phyloP scores from a whole-genome alignment of 2,888 invertebrate species.

The Plemyria rubiginata region DNA sequence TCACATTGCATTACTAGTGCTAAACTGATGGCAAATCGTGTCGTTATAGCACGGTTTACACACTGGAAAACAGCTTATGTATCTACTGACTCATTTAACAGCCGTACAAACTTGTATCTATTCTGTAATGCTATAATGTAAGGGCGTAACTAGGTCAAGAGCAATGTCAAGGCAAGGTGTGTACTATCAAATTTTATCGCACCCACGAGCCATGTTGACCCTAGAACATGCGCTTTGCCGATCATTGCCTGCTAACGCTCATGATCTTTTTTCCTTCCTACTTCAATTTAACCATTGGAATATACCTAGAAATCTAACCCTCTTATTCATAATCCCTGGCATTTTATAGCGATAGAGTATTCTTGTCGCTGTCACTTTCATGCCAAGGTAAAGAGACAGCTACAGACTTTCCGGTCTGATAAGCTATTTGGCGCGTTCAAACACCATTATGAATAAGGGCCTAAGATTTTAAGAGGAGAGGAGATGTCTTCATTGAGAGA shows the following conservation, averaged over 20 bases:
- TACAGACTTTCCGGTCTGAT: too few relatives aligned
- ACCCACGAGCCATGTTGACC: constrained; percentile 24
- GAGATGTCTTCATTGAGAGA: too few relatives aligned
- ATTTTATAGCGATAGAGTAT: too few relatives aligned
- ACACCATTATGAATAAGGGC: too few relatives aligned
- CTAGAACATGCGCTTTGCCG: constrained; percentile 26
- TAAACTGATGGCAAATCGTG: too few relatives aligned
- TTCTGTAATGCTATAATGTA: constrained; percentile 12
- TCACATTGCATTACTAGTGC: too few relatives aligned
- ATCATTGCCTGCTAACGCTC: constrained; percentile 20
- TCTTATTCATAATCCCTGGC: too few relatives aligned
- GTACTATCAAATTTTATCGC: constrained; percentile 42
- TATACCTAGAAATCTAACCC: too few relatives aligned
- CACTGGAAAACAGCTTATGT: constrained; percentile 1
- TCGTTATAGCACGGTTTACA: neutral
- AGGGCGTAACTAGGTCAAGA: constrained; percentile 40
- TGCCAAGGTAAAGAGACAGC: too few relatives aligned
- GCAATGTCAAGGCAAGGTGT: constrained; percentile 34
- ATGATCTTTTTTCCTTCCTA: constrained; percentile 1
- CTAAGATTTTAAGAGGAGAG: too few relatives aligned
- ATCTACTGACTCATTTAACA: neutral
- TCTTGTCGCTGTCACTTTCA: too few relatives aligned
- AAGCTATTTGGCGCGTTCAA: too few relatives aligned
- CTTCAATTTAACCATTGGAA: neutral
- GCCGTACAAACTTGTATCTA: constrained; percentile 3